Base-by-base conservation (phyloP, 2,888 invertebrate species). In the Diaprepes abbreviatus region DNA sequence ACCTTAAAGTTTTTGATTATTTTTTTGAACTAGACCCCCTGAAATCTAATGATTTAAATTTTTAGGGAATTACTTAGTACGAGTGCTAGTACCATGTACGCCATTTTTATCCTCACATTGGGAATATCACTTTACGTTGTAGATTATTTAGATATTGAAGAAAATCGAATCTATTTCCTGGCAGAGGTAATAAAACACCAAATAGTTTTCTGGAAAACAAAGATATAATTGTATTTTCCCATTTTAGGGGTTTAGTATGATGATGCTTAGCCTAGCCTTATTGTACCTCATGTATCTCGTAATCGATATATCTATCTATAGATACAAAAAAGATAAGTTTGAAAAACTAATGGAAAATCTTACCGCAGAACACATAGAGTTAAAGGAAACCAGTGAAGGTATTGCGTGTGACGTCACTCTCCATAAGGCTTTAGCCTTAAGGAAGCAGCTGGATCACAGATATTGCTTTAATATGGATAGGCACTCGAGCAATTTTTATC, bases 401-500 rank as follows among this genome's bases (percentile, higher is more conserved):
- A 74, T 79, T 50, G 72, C 76, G 10, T 80, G 82, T 60, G 71
- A 81, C 24, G 78, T 78, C 40, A 85, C 85, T 0, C 78, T 87
- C 1, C 86, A 88, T 0, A 76, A 77, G 63, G 73, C 78, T 12
- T 71, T 75, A 19, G 74, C 74, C 28, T 70, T 84, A 10, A 80
- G 86, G 2, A 83, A 85, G 45, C 84, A 86, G 7, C 74, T 87
- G 45, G 85, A 83, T 31, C 89, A 90, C 76, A 82, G 86, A 76
- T 90, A 90, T 79, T 90, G 90, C 80, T 90, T 91, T 81, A 89
- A 87, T 75, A 87, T 87, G 43, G 91, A 92, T 60, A 83, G 91
- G 73, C 92, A 92, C 83, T 89, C 90, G 14, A 91, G 90, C 28
- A 91, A 91, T 77, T 90, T 92, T 80, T 93, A 91, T 80, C 85